Evolutionary conservation across 2,113 vertebrate genomes (phyloP).

Genomic region (Aepyceros melampus): DNA sequence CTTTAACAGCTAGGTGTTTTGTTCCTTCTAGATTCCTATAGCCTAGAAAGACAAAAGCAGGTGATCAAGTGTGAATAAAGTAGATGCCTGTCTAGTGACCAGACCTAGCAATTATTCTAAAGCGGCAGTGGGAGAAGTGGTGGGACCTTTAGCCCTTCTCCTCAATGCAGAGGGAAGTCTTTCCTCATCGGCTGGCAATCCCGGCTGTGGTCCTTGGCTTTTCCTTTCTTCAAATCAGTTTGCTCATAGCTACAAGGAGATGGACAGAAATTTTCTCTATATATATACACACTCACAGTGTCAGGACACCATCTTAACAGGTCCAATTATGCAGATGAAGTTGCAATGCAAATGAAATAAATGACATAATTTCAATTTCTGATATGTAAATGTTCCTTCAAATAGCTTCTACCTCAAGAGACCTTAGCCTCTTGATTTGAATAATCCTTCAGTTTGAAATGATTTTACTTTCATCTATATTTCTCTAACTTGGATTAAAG

Average conservation of each 20-base stretch:
- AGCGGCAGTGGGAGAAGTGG: not conserved
- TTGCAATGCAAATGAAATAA: not conserved
- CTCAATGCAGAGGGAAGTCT: not conserved
- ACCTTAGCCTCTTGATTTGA: not conserved
- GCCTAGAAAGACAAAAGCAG: not conserved
- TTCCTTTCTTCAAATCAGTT: not conserved
- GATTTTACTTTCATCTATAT: slow-evolving; percentile 27
- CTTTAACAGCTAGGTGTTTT: not conserved
- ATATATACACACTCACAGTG: not conserved
- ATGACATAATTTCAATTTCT: slow-evolving; percentile 1
- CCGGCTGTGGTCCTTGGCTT: not conserved
- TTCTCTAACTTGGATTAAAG: slow-evolving; percentile 1
- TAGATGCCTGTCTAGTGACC: not conserved
- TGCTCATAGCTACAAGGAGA: not conserved
- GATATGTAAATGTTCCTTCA: not conserved
- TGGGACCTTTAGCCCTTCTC: not conserved
- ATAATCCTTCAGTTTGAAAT: not conserved
- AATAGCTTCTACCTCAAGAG: not conserved
- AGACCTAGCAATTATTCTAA: not conserved
- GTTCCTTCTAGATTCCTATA: not conserved
- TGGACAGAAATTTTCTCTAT: not conserved
- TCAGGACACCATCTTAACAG: not conserved
- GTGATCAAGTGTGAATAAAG: not conserved
- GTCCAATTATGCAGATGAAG: not conserved
- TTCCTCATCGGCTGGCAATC: not conserved